Percentiles rank a stretch among this genome's conserved stretches.
Evolutionary conservation across 2,888 invertebrate genomes (phyloP).

Genomic region (Onchidella celtica): DNA sequence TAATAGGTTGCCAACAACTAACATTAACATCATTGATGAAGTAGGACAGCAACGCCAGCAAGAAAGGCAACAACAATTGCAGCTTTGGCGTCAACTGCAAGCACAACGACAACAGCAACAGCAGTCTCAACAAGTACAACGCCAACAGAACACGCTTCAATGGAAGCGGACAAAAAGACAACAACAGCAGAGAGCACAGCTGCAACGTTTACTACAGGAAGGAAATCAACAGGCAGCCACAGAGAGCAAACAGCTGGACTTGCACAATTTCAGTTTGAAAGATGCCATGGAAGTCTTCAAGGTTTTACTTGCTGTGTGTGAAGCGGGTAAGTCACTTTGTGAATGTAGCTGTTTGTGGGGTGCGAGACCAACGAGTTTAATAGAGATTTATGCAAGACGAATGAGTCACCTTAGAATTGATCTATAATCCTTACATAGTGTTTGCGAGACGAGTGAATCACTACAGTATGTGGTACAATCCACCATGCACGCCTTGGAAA

Average conservation of each 20-base stretch:
- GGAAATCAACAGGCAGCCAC: too few relatives aligned
- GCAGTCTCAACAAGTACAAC: background rate
- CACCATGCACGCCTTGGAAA: too few relatives aligned
- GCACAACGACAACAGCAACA: background rate
- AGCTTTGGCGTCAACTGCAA: too few relatives aligned
- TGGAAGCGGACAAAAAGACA: background rate
- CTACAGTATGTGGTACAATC: too few relatives aligned
- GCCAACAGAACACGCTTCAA: background rate
- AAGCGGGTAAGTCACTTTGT: background rate
- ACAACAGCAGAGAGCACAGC: background rate
- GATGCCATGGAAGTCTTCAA: slow-evolving; percentile 10
- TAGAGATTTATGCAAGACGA: too few relatives aligned
- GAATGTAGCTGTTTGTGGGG: too few relatives aligned
- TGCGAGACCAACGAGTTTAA: too few relatives aligned
- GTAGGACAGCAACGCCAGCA: background rate
- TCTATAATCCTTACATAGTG: too few relatives aligned
- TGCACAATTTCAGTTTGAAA: background rate
- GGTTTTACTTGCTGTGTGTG: background rate
- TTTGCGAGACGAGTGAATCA: too few relatives aligned
- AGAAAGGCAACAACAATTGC: background rate
- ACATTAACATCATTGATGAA: too few relatives aligned
- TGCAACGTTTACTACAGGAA: background rate
- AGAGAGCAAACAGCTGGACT: background rate
- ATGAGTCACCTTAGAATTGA: too few relatives aligned
- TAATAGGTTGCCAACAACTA: too few relatives aligned